Evolutionary conservation across 2,113 vertebrate species (phyloP).

Genomic region (Campylomormyrus numenius): DNA sequence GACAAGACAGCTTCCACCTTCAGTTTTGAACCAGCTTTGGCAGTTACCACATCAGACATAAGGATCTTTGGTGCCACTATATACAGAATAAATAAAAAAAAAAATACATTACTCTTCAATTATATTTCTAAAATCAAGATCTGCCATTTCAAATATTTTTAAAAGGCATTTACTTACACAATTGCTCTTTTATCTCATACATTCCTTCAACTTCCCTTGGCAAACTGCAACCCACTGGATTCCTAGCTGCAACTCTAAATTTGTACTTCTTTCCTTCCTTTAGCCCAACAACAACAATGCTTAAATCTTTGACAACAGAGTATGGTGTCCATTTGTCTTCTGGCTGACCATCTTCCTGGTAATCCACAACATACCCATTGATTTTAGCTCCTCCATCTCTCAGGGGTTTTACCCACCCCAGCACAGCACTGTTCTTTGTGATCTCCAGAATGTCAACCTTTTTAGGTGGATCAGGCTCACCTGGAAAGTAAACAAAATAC

Average conservation of each 20-base stretch:
- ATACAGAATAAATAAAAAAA: slow-evolving; percentile 29
- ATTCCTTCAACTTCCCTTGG: slow-evolving; percentile 84
- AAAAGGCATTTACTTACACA: slow-evolving; percentile 68
- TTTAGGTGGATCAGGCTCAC: slow-evolving; percentile 93
- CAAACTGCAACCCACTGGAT: slow-evolving; percentile 82
- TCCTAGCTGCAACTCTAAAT: slow-evolving; percentile 92
- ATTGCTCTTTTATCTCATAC: slow-evolving; percentile 93
- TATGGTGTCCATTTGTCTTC: slow-evolving; percentile 88
- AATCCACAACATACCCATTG: slow-evolving; percentile 90
- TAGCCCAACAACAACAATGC: slow-evolving; percentile 85
- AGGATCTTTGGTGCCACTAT: slow-evolving; percentile 89
- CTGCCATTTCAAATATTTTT: background rate
- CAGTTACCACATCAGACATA: slow-evolving; percentile 78
- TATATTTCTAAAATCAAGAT: background rate
- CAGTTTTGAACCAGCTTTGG: slow-evolving; percentile 87
- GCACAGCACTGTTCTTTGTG: slow-evolving; percentile 80
- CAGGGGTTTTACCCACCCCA: slow-evolving; percentile 88
- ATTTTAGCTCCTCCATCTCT: slow-evolving; percentile 92
- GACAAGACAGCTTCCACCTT: slow-evolving; percentile 84
- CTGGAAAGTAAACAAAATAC: slow-evolving; percentile 47
- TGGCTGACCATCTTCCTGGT: slow-evolving; percentile 74
- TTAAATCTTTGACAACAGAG: slow-evolving; percentile 90
- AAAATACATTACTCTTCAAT: background rate
- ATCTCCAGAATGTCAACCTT: slow-evolving; percentile 94
- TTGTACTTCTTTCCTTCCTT: slow-evolving; percentile 92